Evolutionary conservation across 2,888 invertebrate genomes (phyloP).

Genomic region (Hartigia nigra): DNA sequence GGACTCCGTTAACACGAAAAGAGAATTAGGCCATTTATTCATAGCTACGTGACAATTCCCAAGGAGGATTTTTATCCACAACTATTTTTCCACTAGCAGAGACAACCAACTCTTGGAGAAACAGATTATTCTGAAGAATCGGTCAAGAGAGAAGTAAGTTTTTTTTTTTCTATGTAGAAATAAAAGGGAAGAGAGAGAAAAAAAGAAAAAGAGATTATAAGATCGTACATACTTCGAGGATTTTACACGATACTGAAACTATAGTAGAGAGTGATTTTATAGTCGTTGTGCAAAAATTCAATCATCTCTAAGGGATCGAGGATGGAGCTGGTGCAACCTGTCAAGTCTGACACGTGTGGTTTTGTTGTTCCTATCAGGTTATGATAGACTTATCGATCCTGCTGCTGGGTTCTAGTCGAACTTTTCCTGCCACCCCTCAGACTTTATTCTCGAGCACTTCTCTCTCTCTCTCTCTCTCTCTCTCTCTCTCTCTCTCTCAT

Average conservation of each 20-base stretch:
- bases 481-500: neutral
- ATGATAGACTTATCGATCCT: constrained; percentile 48
- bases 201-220: neutral
- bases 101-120: neutral
- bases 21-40: neutral
- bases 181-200: neutral
- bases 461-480: neutral
- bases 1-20: neutral
- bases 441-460: neutral
- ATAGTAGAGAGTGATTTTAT: neutral
- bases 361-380: constrained; percentile 41
- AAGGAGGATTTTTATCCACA: neutral
- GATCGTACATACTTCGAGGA: neutral
- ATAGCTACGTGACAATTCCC: neutral
- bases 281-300: neutral
- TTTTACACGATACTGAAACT: neutral
- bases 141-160: neutral
- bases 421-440: neutral
- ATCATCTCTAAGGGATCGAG: neutral
- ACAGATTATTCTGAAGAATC: neutral
- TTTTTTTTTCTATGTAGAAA: neutral
- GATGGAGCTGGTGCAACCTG: constrained; percentile 8
- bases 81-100: neutral
- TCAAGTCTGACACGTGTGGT: constrained; percentile 43
- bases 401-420: neutral